Evolutionary conservation across 2,888 invertebrate genomes (phyloP).

Genomic region (Drosophila lacicola): DNA sequence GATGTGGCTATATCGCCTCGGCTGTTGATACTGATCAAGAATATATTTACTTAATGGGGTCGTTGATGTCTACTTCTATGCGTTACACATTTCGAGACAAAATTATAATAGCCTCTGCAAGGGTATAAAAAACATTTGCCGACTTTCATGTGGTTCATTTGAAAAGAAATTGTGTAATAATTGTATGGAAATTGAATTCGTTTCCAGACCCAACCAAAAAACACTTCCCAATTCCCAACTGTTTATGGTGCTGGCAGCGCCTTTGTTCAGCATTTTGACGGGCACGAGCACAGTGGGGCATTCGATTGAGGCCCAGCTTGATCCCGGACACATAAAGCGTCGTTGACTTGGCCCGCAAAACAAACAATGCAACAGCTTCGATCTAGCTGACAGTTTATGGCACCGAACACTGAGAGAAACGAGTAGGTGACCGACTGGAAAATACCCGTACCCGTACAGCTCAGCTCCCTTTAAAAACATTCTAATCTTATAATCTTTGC

Average conservation of each 20-base stretch:
- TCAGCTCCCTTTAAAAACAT: no score
- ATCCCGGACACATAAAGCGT: slow-evolving; percentile 1
- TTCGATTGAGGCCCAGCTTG: slow-evolving; percentile 1
- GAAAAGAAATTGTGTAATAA: slow-evolving; percentile 64
- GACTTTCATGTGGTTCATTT: slow-evolving; percentile 58
- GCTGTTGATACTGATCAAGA: no score
- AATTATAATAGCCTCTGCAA: no score
- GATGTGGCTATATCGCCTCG: no score
- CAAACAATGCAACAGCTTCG: slow-evolving; percentile 25
- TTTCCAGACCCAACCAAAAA: slow-evolving; percentile 11
- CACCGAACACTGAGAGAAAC: no score
- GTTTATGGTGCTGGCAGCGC: neutral
- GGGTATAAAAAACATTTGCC: slow-evolving; percentile 9
- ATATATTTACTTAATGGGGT: no score
- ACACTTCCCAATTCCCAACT: no score
- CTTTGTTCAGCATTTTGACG: neutral
- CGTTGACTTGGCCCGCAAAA: slow-evolving; percentile 15
- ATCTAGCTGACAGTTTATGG: slow-evolving; percentile 1
- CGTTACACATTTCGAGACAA: no score
- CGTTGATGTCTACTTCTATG: no score
- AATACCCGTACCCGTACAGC: no score
- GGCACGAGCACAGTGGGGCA: slow-evolving; percentile 16
- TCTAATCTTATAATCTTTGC: no score
- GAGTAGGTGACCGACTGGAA: no score
- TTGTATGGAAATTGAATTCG: slow-evolving; percentile 76